These are phyloP conservation scores for Herpetotheres cachinnans DNA, from an alignment of 2,113 vertebrate species.

Conservation along the genomic window DNA sequence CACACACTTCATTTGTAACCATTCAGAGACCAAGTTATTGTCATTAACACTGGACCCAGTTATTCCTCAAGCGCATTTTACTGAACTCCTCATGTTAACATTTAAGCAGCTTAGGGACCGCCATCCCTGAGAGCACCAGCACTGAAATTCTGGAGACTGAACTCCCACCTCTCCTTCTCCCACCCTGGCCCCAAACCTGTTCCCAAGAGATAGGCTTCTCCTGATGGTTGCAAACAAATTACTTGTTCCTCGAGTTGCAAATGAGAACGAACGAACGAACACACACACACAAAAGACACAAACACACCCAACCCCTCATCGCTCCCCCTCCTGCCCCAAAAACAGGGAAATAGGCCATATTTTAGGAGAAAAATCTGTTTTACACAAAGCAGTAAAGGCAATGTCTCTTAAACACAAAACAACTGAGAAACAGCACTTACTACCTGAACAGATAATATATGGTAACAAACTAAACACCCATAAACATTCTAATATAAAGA, in stretches of 20 bases:
- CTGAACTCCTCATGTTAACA: neutral
- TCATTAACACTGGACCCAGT: neutral
- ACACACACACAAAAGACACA: neutral
- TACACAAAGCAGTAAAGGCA: neutral
- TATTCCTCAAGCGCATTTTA: neutral
- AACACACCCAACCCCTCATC: neutral
- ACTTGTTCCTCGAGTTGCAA: neutral
- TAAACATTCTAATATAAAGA: neutral
- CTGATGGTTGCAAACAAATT: neutral
- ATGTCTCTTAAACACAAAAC: neutral
- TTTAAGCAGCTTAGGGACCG: neutral
- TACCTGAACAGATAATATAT: neutral
- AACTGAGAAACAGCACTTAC: neutral
- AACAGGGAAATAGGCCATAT: rapidly evolving
- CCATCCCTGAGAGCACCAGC: neutral
- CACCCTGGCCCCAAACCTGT: neutral
- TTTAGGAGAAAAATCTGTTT: neutral
- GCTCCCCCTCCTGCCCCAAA: rapidly evolving
- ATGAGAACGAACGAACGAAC: neutral
- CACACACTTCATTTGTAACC: neutral
- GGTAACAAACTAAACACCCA: neutral
- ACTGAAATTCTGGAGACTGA: neutral
- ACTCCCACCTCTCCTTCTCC: neutral
- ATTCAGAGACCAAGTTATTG: neutral
- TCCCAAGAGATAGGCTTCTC: neutral